phyloP scores from a whole-genome alignment of 2,888 invertebrate genomes.

The Liopterus haemorrhoidalis region DNA sequence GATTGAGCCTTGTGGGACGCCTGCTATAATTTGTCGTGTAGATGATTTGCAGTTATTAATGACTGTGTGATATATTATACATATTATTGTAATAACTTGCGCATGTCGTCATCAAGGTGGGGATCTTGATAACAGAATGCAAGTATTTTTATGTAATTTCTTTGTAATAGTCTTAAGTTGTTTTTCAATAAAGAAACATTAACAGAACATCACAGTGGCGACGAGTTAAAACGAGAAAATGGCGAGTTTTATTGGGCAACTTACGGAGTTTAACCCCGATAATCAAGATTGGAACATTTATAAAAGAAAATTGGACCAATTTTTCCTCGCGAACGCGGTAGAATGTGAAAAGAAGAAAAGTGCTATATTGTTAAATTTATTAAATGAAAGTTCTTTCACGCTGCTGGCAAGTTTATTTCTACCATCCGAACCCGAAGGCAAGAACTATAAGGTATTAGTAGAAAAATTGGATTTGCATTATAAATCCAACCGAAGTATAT shows the following conservation, averaged over 20 bases:
- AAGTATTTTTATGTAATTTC: no score
- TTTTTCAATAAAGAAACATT: no score
- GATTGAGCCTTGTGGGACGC: no score
- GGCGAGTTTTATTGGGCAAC: background rate
- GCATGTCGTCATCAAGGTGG: no score
- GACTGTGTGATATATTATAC: no score
- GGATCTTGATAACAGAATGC: no score
- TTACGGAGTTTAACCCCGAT: background rate
- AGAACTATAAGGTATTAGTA: background rate
- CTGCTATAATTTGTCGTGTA: no score
- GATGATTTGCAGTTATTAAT: no score
- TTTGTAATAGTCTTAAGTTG: no score
- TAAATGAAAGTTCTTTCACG: background rate
- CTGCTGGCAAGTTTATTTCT: background rate
- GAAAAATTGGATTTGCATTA: background rate
- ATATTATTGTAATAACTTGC: no score
- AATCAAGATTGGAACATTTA: conserved; percentile 3
- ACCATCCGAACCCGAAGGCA: background rate
- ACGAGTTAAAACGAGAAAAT: no score
- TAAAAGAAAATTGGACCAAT: background rate
- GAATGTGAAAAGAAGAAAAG: background rate
- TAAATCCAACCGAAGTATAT: background rate
- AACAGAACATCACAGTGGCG: no score
- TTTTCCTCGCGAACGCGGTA: background rate
- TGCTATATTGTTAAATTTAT: conserved; percentile 2